Evolutionary conservation across 2,797 vertebrate genomes (phyloP), one percentile per base, ranked within the genome.

Genomic region (Linurgus olivaceus): DNA sequence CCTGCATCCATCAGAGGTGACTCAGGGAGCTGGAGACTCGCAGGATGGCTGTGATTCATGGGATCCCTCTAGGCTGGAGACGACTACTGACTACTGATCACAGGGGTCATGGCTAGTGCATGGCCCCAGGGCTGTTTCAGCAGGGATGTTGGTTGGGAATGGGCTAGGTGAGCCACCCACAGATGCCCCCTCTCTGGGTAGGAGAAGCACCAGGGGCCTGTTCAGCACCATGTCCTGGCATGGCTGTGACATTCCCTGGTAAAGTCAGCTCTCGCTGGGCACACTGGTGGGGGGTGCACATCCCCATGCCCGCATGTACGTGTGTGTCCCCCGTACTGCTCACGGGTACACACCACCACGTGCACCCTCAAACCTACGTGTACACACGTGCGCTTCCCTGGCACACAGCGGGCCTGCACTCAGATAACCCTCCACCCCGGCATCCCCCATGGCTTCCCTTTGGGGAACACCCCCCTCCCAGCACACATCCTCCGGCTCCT

Each of bases 321-420:
- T 58, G 72, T 21, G 1, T 7, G 28, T 15, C 12, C 7, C 35
- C 57, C 0, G 0, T 15, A 8, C 3, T 24, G 23, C 48, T 35
- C 51, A 24, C 0, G 0, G 18, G 25, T 29, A 1, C 61, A 9
- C 38, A 8, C 17, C 33, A 10, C 47, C 51, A 28, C 5, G 0
- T n/a, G 68, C 40, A 18, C 50, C 23, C 61, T 38, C 66, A 58
- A 59, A 29, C 42, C 14, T 18, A 3, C 0, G 0, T 6, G 44
- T 15, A 2, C 37, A 9, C 61, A 17, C 0, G 2, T 24, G 2
- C 8, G 0, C 40, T 74, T 35, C 35, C 74, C 6, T 10, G 10
- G 40, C 79, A 40, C 3, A 0, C 0, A 0, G 25, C 2, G 0
- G 38, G 68, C 7, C 7, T 11, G 2, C 0, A 0, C 44, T 33